These are phyloP conservation scores for Crioceris asparagi DNA, from an alignment of 2,888 invertebrate species.

Conservation along the genomic window DNA sequence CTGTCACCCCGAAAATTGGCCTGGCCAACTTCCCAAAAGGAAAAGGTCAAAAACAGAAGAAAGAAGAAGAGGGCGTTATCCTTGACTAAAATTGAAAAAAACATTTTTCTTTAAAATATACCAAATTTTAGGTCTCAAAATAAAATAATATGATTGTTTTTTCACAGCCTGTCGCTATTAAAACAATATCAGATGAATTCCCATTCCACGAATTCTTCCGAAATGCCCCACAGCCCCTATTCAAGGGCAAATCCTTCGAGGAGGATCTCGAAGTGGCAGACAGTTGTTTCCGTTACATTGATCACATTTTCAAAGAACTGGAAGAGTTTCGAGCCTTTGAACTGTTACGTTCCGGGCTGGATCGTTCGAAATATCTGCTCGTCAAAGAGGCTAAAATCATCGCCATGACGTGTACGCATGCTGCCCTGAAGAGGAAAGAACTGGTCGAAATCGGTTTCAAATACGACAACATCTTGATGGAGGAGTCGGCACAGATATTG, in stretches of 20 bases:
- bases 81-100: no score
- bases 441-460: constrained; percentile 91
- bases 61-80: no score
- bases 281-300: constrained; percentile 90
- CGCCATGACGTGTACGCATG: constrained; percentile 99
- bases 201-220: constrained; percentile 91
- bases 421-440: constrained; percentile 92
- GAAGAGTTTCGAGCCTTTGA: constrained; percentile 99
- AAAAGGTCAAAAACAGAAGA: no score
- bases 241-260: constrained; percentile 63
- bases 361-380: constrained; percentile 89
- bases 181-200: no score
- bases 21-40: no score
- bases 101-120: no score
- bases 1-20: no score
- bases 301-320: constrained; percentile 89
- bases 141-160: no score
- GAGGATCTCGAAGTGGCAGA: constrained; percentile 83
- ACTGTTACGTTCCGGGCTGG: constrained; percentile 85
- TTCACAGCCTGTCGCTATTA: no score
- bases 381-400: constrained; percentile 99
- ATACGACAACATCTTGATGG: constrained; percentile 99
- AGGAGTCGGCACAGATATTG: constrained; percentile 96
- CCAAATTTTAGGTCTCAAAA: no score
- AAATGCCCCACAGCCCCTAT: constrained; percentile 87